Evolutionary conservation across 2,888 invertebrate genomes (phyloP), one percentile per base, ranked within the genome.

Genomic region (Hirtodrosophila duncani): DNA sequence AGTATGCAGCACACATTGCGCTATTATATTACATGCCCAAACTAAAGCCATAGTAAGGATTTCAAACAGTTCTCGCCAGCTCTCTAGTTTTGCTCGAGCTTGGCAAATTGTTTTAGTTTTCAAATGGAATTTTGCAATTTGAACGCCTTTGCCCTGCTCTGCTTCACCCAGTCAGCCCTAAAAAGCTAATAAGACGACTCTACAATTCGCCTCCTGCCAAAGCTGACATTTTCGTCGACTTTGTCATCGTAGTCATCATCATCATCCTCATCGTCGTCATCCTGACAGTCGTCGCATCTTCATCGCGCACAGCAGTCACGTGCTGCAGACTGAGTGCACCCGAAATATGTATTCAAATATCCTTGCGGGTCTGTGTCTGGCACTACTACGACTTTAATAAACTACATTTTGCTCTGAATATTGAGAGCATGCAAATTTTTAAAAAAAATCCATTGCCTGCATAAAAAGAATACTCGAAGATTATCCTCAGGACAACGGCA

Each of bases 71-170:
- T 20, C 27, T 14, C 27, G 52, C 11, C 31, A 31, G 37, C 75
- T 57, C 41, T 69, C 68, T 29, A 45, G 57, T 52, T 64, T 26
- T 50, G 38, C 49, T 36, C 41, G 30, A 38, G 50, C 62, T 48
- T 56, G 33, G 37, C 48, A 71, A 77, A 82, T 79, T 82, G 77
- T 82, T 81, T 78, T 79, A 82, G 75, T 81, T 80, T 66, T 65
- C 68, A 81, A 82, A 83, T 79, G 83, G 83, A 81, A 82, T 83
- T 81, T 83, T 67, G 81, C 75, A 75, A 82, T 83, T 82, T 80
- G 74, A 78, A 81, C 80, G 81, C 78, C 82, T 81, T 58, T 70
- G 49, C 53, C 11, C 10, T 24, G 11, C 16, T 24, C 27, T 21
- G 14, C 13, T 21, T 17, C 14, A 17, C 34, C 2, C 38, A 30